These are phyloP conservation scores for Oxygymnocypris stewartii DNA, from an alignment of 2,113 vertebrate species.

Conservation along the genomic window DNA sequence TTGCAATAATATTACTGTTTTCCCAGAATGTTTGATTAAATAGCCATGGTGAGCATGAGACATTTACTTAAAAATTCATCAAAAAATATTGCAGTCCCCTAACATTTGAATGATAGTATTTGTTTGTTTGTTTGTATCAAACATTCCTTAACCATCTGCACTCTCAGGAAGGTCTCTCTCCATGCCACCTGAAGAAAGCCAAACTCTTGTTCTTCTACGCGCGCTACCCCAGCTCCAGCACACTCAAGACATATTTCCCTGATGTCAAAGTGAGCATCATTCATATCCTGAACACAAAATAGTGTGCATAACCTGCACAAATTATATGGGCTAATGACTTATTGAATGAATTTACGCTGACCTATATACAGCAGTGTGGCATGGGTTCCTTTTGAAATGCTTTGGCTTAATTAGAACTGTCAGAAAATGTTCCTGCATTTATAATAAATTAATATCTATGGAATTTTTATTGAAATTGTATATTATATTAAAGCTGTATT, in stretches of 20 bases:
- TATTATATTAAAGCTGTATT: neutral
- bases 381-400: constrained; percentile 1
- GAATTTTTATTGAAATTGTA: neutral
- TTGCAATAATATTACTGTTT: neutral
- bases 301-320: neutral
- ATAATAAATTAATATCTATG: neutral
- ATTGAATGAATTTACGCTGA: constrained; percentile 1
- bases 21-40: neutral
- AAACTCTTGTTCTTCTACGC: constrained; percentile 99
- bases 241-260: constrained; percentile 98
- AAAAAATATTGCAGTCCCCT: neutral
- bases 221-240: constrained; percentile 98
- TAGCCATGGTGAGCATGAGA: neutral
- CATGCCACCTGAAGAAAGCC: constrained; percentile 99
- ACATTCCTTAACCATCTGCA: constrained; percentile 67
- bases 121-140: neutral
- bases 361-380: constrained; percentile 26
- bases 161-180: constrained; percentile 96
- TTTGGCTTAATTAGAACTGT: neutral
- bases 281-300: neutral
- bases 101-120: neutral
- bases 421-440: constrained; percentile 11
- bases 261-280: constrained; percentile 89
- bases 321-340: constrained; percentile 23
- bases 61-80: neutral